These are phyloP conservation scores for Leptosomus discolor DNA, from an alignment of 2,113 vertebrate species.

Conservation along the genomic window DNA sequence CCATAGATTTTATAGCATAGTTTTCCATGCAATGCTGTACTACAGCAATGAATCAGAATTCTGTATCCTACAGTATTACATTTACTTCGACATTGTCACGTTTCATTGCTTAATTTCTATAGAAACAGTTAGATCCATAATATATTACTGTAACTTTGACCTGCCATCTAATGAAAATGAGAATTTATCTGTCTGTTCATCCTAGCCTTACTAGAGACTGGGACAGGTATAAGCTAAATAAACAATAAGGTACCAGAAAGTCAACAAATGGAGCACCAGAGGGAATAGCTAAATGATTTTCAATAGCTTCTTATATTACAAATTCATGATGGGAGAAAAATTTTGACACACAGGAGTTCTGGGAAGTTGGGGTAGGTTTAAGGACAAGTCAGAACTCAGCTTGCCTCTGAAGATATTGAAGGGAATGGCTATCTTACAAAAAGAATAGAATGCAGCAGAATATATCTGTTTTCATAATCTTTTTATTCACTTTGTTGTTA, in stretches of 20 bases:
- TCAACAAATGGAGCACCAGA: background rate
- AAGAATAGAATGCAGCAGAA: background rate
- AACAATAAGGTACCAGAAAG: background rate
- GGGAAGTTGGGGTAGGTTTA: background rate
- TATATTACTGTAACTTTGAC: background rate
- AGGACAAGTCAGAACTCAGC: background rate
- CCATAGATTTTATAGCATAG: background rate
- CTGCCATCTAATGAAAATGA: background rate
- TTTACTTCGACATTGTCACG: background rate
- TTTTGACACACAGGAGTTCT: background rate
- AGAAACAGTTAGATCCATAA: background rate
- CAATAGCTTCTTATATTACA: background rate
- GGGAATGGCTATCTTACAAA: background rate
- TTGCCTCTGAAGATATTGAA: conserved; percentile 37
- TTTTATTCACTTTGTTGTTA: background rate
- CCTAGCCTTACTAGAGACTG: background rate
- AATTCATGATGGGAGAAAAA: background rate
- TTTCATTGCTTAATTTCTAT: background rate
- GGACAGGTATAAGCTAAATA: background rate
- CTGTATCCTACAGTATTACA: background rate
- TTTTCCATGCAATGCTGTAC: background rate
- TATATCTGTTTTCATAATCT: conserved; percentile 31
- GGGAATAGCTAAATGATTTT: background rate
- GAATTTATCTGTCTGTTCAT: background rate
- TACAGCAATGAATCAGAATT: background rate